Evolutionary conservation across 2,113 vertebrate species (phyloP), one percentile per base, ranked within the genome.

Genomic region (Echinops telfairi): DNA sequence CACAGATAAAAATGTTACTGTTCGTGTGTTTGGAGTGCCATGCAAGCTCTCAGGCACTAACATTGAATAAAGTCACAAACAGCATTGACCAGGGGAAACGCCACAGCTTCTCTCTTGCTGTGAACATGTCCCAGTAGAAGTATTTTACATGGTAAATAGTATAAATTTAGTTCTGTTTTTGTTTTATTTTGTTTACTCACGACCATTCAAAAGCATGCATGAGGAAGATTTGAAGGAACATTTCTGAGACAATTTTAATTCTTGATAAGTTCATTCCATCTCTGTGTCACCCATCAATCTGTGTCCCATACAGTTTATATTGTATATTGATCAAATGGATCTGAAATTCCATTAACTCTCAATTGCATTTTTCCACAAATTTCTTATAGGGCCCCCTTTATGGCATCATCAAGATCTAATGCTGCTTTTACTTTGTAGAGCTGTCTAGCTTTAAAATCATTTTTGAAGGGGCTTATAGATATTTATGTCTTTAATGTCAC

Each of bases 91-190:
- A 47, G 70, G 78, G 75, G 64, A 83, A 92, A 90, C 92, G 8
- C 23, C 64, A 64, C 62, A 25, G 25, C 77, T 92, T 83, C 81
- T 93, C 0, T 60, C 64, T 77, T 85, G 84, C 29, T 89, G 90
- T 83, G 20, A 86, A 83, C 47, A 66, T 38, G 11, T 33, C 31
- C 29, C 53, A 60, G 57, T 70, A 89, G 43, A 78, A 94, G 70
- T 86, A 87, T 82, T 90, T 73, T 62, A 88, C 94, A 87, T 88
- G n/a, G 71, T 89, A 94, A 84, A 79, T 88, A 62, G 38, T 70
- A 33, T 76, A 36, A 75, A 90, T 79, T 89, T 20, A 86, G 7
- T 92, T 88, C 33, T 76, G 64, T 81, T 82, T 89, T 87, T 78
- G 83, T 76, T 53, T 6, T 53, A 9, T 53, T 53, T 53, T 53